Conservation (phyloP, 2,797 vertebrate genomes). For the Sebastes minor region DNA sequence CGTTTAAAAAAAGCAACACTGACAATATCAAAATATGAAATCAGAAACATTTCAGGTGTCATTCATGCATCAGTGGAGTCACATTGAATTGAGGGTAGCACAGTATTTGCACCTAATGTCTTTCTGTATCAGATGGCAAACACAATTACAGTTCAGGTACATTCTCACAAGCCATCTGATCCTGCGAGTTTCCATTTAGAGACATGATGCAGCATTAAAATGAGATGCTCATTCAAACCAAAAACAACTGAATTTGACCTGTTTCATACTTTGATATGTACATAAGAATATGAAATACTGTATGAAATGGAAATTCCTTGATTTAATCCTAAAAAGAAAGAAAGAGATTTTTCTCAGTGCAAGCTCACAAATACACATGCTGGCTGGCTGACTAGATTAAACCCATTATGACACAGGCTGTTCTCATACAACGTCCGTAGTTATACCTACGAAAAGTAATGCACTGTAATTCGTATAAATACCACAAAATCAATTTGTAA, state of each 20-base stretch:
- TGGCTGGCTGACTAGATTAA: constrained; percentile 45
- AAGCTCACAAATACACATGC: constrained; percentile 62
- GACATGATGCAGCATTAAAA: constrained; percentile 49
- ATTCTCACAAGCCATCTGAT: constrained; percentile 51
- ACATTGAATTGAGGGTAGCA: constrained; percentile 30
- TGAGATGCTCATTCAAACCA: constrained; percentile 23
- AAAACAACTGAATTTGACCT: constrained; percentile 1
- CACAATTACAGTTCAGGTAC: constrained; percentile 36
- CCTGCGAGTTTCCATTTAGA: not conserved
- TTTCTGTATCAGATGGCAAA: constrained; percentile 47
- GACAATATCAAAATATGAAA: constrained; percentile 64
- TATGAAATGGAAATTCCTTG: constrained; percentile 36
- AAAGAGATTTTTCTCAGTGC: constrained; percentile 45
- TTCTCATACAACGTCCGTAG: not conserved
- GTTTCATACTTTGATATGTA: constrained; percentile 47
- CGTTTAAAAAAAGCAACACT: constrained; percentile 27
- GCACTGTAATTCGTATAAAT: not conserved
- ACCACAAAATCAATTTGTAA: not conserved
- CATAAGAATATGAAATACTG: constrained; percentile 28
- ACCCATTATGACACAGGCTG: constrained; percentile 10
- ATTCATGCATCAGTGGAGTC: constrained; percentile 57
- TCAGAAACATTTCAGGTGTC: constrained; percentile 55
- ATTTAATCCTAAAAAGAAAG: constrained; percentile 47
- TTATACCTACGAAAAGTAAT: not conserved
- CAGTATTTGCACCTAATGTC: constrained; percentile 50